Conservation (phyloP, 2,888 invertebrate genomes). For the Amiota communis region DNA sequence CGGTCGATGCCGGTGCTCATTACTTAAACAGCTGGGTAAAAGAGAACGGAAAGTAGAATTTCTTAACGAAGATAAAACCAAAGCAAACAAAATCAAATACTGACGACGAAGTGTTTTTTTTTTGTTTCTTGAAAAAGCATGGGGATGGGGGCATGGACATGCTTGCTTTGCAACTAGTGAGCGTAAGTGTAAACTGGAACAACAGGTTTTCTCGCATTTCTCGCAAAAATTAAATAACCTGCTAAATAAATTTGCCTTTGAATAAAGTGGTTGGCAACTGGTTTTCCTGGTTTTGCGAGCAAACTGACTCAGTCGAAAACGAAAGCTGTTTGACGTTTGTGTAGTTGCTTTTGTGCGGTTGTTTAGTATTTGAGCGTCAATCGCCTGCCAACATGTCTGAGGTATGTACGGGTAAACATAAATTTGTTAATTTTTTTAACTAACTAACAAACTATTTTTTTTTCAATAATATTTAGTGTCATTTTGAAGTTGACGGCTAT, state of each 20-base stretch:
- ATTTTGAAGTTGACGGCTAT: neutral
- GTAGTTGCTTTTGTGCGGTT: slow-evolving; percentile 6
- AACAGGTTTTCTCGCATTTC: neutral
- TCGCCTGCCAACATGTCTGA: slow-evolving; percentile 35
- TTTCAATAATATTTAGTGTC: neutral
- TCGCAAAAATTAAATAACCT: neutral
- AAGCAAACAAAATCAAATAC: neutral
- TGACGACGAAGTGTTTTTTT: neutral
- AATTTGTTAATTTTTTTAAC: neutral
- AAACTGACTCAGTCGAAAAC: slow-evolving; percentile 22
- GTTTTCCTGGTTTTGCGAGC: slow-evolving; percentile 33
- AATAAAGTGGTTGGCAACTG: neutral
- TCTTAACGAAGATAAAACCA: neutral
- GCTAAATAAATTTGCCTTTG: slow-evolving; percentile 2
- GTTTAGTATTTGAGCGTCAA: neutral
- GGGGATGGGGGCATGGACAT: neutral
- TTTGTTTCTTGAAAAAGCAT: too few relatives aligned
- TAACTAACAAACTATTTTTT: neutral
- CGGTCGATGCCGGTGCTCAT: neutral
- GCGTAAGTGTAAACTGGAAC: neutral
- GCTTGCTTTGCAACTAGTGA: neutral
- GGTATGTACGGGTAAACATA: slow-evolving; percentile 15
- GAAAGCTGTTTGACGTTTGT: neutral
- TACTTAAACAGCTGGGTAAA: neutral
- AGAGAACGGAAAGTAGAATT: too few relatives aligned